Conservation (phyloP, 2,113 vertebrate genomes). For the Muntiacus reevesi region DNA sequence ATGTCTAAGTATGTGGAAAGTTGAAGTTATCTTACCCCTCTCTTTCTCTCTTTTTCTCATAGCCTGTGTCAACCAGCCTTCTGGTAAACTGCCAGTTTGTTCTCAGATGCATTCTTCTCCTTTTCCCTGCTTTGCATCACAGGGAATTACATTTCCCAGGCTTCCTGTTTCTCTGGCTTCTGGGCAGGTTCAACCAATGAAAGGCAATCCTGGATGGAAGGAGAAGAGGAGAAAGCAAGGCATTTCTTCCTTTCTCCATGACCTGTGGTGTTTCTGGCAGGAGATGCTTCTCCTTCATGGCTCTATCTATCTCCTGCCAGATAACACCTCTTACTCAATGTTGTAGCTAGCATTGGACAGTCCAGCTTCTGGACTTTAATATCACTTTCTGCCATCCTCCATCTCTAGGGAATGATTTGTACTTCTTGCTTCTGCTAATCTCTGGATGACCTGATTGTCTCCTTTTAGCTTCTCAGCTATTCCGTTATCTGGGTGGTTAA, state of each 20-base stretch:
- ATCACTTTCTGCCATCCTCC: not conserved
- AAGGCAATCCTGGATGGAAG: not conserved
- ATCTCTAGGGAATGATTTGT: not conserved
- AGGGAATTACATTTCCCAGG: not conserved
- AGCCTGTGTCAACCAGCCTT: not conserved
- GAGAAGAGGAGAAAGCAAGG: not conserved
- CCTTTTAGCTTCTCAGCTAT: not conserved
- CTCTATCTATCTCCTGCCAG: not conserved
- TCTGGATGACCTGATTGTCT: not conserved
- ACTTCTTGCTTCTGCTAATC: not conserved
- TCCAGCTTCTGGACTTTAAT: not conserved
- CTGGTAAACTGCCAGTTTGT: not conserved
- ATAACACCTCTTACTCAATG: not conserved
- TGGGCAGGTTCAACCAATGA: not conserved
- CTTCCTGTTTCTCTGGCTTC: not conserved
- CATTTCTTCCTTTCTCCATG: not conserved
- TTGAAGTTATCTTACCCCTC: not conserved
- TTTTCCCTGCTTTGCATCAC: not conserved
- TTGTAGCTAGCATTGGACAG: not conserved
- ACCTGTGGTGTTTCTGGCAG: not conserved
- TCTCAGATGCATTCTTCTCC: not conserved
- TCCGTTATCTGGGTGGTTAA: not conserved
- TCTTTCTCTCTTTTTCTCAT: not conserved
- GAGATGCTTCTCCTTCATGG: not conserved
- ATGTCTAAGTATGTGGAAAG: not conserved